These are phyloP conservation scores for Tenebrosternarchus preto DNA, from an alignment of 2,113 vertebrate species.

Conservation along the genomic window DNA sequence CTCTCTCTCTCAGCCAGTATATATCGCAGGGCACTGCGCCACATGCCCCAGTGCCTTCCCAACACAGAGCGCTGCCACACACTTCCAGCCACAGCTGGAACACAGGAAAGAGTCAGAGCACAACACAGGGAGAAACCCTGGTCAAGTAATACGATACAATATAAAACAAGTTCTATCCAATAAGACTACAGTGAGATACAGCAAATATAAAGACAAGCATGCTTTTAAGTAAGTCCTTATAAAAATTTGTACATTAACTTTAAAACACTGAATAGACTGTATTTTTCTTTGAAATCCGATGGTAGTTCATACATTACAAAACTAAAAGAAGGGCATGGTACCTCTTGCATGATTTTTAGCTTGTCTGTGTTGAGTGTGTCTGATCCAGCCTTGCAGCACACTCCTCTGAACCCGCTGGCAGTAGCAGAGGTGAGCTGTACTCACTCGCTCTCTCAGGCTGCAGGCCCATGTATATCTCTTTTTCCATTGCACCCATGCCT, in stretches of 20 bases:
- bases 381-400: conserved; percentile 72
- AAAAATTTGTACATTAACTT: background rate
- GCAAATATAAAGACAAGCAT: background rate
- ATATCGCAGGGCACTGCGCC: conserved; percentile 68
- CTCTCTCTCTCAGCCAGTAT: conserved; percentile 58
- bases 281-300: background rate
- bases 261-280: background rate
- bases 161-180: background rate
- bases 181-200: background rate
- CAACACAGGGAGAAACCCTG: background rate
- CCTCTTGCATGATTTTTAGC: conserved; percentile 71
- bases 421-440: conserved; percentile 68
- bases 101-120: conserved; percentile 58
- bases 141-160: background rate
- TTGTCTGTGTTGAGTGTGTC: conserved; percentile 65
- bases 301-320: too few relatives aligned
- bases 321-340: conserved; percentile 50
- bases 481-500: conserved; percentile 85
- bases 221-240: background rate
- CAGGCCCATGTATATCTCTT: conserved; percentile 58
- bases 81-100: conserved; percentile 53
- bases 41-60: conserved; percentile 69
- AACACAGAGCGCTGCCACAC: conserved; percentile 43
- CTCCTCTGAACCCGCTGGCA: conserved; percentile 60
- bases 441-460: conserved; percentile 65